These are phyloP conservation scores for Falcunculus frontatus DNA, from an alignment of 2,113 vertebrate genomes.

Conservation along the genomic window DNA sequence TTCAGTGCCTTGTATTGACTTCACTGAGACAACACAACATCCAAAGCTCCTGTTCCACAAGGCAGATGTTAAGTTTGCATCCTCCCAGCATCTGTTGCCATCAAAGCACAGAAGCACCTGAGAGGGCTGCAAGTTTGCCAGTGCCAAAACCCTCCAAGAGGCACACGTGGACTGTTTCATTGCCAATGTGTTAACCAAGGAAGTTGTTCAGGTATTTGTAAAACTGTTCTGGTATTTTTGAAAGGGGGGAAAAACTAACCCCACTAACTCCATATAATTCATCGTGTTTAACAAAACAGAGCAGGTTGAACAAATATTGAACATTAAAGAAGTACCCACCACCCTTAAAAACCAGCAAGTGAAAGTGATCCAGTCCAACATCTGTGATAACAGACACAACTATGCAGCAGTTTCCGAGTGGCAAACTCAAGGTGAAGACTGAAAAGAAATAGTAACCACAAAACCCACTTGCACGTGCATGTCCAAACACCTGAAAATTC, in stretches of 20 bases:
- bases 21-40: not conserved
- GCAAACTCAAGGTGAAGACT: not conserved
- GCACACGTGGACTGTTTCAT: not conserved
- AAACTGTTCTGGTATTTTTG: not conserved
- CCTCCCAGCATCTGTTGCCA: not conserved
- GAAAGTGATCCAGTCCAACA: constrained; percentile 54
- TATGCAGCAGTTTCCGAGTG: not conserved
- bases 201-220: not conserved
- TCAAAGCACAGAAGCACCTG: not conserved
- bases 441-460: not conserved
- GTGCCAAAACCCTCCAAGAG: not conserved
- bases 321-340: not conserved
- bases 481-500: not conserved
- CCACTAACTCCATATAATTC: not conserved
- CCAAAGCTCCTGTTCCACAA: not conserved
- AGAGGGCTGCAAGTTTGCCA: not conserved
- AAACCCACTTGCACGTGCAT: not conserved
- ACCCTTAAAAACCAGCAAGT: not conserved
- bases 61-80: not conserved
- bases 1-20: not conserved
- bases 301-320: constrained; percentile 58
- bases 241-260: not conserved
- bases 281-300: constrained; percentile 31
- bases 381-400: constrained; percentile 60
- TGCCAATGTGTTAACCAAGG: not conserved